Base-by-base conservation (phyloP, 1,140 invertebrate species). In the Patella vulgata region DNA sequence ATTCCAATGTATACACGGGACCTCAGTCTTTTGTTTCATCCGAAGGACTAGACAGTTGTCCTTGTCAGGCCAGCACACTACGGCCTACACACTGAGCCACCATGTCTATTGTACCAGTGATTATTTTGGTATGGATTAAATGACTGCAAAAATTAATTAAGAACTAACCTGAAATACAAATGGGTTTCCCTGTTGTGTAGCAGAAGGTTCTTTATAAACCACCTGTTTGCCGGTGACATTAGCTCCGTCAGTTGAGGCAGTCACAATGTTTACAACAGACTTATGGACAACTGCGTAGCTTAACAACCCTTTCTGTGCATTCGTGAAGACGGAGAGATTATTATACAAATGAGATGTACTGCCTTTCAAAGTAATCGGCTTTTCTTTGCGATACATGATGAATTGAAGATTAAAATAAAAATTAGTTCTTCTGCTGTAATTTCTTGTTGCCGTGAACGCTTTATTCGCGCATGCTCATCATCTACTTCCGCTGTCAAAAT, bases 181-280 rank as follows among this genome's bases (percentile, higher is more conserved):
- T 11, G 72, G 68, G 9, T 60, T 73, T 25, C 70, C 71, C 25
- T 74, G 70, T 40, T 71, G 69, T 19, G 73, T 63, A 9, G 73
- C 76, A 28, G 80, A 73, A 9, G 79, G 80, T 56, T 83, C 77
- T 68, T 83, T 82, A 52, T 74, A 83, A n/a, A 77, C 59, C 12
- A 83, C 66, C 53, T 83, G 79, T 40, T 68, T 68, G 31, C 77
- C 76, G n/a, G 72, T 77, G 2, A 79, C 77, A 27, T 67, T 66
- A 3, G 73, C 63, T 8, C 80, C 80, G 40, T 82, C 79, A n/a
- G 72, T 68, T 1, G 70, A 52, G 2, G 79, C 66, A 6, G 66
- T 74, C 9, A 80, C 60, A 6, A 83, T 64, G 58, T 82, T 82
- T 5, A 82, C 77, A n/a, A 76, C 69, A 43, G 78, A 74, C 63